A percentile compares a stretch with the other conserved stretches of the same genome.
phyloP scores from a whole-genome alignment of 2,888 invertebrate species.

The Poecilus cupreus region DNA sequence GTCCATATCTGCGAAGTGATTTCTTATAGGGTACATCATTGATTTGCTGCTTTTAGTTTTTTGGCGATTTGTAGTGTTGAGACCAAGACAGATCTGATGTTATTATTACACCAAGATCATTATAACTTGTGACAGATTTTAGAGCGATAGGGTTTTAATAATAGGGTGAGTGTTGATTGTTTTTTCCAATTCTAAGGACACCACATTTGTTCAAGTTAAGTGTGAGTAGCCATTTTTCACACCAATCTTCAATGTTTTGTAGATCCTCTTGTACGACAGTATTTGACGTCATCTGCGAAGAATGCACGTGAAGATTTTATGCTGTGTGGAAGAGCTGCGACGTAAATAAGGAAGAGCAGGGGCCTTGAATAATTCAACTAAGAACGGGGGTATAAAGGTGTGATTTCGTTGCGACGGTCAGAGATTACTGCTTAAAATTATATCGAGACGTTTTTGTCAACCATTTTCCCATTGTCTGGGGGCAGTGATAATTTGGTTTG shows the following conservation, averaged over 20 bases:
- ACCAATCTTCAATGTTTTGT: background rate
- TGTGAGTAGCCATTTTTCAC: background rate
- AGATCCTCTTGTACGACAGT: background rate
- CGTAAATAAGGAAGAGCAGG: background rate
- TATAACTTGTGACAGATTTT: background rate
- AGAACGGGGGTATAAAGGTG: no score
- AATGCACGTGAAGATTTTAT: background rate
- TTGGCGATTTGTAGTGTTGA: no score
- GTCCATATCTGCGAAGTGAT: background rate
- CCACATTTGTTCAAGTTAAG: background rate
- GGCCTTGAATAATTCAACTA: no score
- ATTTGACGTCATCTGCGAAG: background rate
- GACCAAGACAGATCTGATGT: background rate
- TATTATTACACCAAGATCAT: background rate
- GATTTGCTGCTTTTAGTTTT: background rate
- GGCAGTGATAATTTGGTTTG: no score
- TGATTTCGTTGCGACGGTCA: no score
- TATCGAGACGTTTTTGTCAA: no score
- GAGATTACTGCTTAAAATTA: no score
- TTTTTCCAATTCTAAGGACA: background rate
- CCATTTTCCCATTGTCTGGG: no score
- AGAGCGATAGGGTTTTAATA: no score
- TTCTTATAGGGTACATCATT: background rate
- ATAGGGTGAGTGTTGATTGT: background rate
- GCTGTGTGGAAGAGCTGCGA: background rate